Evolutionary conservation across 2,888 invertebrate species (phyloP).

Genomic region (Habroteleia sp.): DNA sequence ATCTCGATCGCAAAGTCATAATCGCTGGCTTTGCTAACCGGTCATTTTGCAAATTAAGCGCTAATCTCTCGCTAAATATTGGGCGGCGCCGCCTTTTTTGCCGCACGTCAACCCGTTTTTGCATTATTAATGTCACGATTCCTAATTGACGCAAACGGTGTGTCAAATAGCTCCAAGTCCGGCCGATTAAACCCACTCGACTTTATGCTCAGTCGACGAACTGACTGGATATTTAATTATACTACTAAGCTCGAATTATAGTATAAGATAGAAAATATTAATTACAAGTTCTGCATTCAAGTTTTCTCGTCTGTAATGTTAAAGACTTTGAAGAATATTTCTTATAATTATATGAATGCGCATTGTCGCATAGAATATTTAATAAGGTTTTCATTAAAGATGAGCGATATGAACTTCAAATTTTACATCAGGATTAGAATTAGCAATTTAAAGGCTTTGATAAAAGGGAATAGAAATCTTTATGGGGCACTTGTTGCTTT

Average conservation of each 20-base stretch:
- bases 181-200: slow-evolving; percentile 27
- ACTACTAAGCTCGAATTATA: slow-evolving; percentile 14
- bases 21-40: slow-evolving; percentile 35
- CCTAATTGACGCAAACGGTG: slow-evolving; percentile 37
- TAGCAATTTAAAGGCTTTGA: too few species aligned
- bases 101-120: slow-evolving; percentile 26
- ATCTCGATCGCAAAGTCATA: slow-evolving; percentile 49
- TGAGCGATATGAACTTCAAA: too few species aligned
- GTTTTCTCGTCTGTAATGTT: too few species aligned
- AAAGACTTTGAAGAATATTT: too few species aligned
- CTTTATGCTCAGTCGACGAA: slow-evolving; percentile 22
- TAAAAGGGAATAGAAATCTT: too few species aligned
- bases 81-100: slow-evolving; percentile 32
- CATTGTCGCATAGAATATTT: too few species aligned
- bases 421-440: too few species aligned
- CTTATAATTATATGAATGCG: too few species aligned
- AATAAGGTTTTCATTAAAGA: too few species aligned
- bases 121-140: slow-evolving; percentile 62
- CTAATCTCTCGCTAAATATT: slow-evolving; percentile 61
- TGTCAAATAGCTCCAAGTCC: slow-evolving; percentile 29
- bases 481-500: too few species aligned
- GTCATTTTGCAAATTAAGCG: slow-evolving; percentile 61
- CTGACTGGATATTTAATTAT: slow-evolving; percentile 29
- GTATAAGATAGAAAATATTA: background rate
- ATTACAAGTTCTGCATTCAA: background rate